Conservation (phyloP, 2,113 vertebrate genomes). For the Cyprinus carpio region DNA sequence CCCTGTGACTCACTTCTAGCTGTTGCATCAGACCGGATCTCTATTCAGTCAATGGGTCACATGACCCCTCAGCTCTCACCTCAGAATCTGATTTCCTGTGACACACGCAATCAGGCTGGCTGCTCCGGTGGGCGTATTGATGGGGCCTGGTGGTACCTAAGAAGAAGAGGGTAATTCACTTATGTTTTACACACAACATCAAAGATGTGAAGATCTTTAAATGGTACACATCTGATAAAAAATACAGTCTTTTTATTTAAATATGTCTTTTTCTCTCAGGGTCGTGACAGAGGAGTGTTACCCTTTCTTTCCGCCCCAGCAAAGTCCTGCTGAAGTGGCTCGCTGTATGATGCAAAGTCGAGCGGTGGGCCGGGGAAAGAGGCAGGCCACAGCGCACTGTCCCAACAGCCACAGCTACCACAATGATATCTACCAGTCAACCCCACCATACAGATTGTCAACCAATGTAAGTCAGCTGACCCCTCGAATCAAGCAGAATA, state of each 20-base stretch:
- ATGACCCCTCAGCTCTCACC: slow-evolving; percentile 92
- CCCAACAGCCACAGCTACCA: slow-evolving; percentile 82
- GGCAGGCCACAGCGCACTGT: slow-evolving; percentile 88
- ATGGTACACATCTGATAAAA: too few relatives aligned
- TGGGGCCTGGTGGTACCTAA: slow-evolving; percentile 94
- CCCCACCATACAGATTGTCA: slow-evolving; percentile 92
- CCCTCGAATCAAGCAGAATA: background rate
- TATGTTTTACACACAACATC: background rate
- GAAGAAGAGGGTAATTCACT: slow-evolving; percentile 81
- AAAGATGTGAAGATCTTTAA: background rate
- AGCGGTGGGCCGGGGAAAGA: slow-evolving; percentile 87
- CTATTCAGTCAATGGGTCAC: slow-evolving; percentile 98
- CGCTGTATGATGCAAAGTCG: slow-evolving; percentile 97
- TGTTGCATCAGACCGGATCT: slow-evolving; percentile 93
- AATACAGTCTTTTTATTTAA: background rate
- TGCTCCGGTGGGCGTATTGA: slow-evolving; percentile 88
- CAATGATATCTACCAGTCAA: slow-evolving; percentile 97
- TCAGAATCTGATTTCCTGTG: slow-evolving; percentile 93
- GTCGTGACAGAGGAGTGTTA: slow-evolving; percentile 94
- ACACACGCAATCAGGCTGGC: slow-evolving; percentile 89
- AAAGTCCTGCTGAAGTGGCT: slow-evolving; percentile 56
- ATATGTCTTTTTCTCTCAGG: slow-evolving; percentile 66
- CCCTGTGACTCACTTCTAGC: slow-evolving; percentile 68
- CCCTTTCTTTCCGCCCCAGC: slow-evolving; percentile 78
- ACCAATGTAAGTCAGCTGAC: slow-evolving; percentile 77